These are phyloP conservation scores for Yponomeuta malinellus DNA, from an alignment of 2,888 invertebrate genomes.

Conservation along the genomic window DNA sequence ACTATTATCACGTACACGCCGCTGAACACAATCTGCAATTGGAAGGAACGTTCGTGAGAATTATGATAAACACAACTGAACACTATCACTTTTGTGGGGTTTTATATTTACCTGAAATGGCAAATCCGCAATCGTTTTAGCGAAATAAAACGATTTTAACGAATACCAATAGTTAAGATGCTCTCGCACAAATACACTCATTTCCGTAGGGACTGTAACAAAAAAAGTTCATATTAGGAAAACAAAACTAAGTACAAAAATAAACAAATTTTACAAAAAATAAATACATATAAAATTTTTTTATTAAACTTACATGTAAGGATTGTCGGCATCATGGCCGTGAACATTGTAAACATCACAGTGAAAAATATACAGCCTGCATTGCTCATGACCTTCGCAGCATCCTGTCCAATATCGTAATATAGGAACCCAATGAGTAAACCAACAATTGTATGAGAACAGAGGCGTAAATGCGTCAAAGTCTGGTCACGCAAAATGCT, in stretches of 20 bases:
- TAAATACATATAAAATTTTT: too few species aligned
- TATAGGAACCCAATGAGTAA: conserved; percentile 94
- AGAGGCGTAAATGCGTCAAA: conserved; percentile 90
- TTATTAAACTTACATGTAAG: conserved; percentile 91
- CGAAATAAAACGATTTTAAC: conserved; percentile 96
- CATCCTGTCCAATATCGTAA: conserved; percentile 94
- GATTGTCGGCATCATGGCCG: conserved; percentile 99
- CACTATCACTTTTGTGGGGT: background rate
- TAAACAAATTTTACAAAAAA: too few species aligned
- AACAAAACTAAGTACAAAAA: too few species aligned
- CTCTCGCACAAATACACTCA: conserved; percentile 95
- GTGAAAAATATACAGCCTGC: conserved; percentile 97
- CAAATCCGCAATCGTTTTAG: conserved; percentile 96
- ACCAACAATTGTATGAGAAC: conserved; percentile 92
- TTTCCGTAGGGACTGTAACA: conserved; percentile 93
- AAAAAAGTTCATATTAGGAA: conserved; percentile 21
- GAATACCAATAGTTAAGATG: conserved; percentile 99
- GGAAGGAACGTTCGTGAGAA: conserved; percentile 16
- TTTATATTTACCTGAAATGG: conserved; percentile 88
- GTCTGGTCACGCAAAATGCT: conserved; percentile 91
- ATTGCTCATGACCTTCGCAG: conserved; percentile 95
- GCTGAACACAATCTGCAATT: conserved; percentile 87
- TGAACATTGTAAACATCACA: conserved; percentile 97
- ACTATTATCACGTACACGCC: conserved; percentile 92
- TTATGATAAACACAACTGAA: background rate